Evolutionary conservation across 1,140 invertebrate genomes (phyloP).

Genomic region (Potamilus streckersoni): DNA sequence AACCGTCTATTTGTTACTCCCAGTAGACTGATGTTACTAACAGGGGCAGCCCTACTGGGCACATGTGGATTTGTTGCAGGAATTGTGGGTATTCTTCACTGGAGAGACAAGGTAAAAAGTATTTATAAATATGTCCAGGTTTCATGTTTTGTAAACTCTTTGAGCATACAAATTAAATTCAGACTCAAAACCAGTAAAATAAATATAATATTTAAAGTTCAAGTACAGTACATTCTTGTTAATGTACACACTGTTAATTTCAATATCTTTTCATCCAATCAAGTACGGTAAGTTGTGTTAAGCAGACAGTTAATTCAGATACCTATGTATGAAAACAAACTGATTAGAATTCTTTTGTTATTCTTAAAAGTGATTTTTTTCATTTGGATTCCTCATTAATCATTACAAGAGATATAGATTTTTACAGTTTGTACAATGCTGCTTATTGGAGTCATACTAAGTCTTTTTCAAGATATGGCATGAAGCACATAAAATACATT

Average conservation of each 20-base stretch:
- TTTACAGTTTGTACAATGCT: too few relatives aligned
- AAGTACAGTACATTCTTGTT: too few relatives aligned
- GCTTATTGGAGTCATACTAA: too few relatives aligned
- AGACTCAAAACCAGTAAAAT: too few relatives aligned
- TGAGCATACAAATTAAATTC: too few relatives aligned
- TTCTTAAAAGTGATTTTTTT: too few relatives aligned
- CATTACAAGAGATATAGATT: too few relatives aligned
- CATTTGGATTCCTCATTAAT: too few relatives aligned
- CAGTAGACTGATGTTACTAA: slow-evolving; percentile 91
- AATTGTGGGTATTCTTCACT: slow-evolving; percentile 90
- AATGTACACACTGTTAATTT: background rate
- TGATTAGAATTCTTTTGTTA: background rate
- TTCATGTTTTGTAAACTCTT: background rate
- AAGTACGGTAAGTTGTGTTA: too few relatives aligned
- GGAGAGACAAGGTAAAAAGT: slow-evolving; percentile 82
- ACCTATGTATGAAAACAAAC: background rate
- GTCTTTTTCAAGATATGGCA: too few relatives aligned
- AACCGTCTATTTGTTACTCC: slow-evolving; percentile 96
- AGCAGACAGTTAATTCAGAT: background rate
- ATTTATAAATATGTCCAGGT: background rate
- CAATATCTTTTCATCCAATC: background rate
- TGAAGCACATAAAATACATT: too few relatives aligned
- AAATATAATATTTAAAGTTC: too few relatives aligned
- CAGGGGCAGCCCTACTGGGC: slow-evolving; percentile 87
- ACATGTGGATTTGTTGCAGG: slow-evolving; percentile 87